Evolutionary conservation across 2,888 invertebrate species (phyloP), one percentile per base, ranked within the genome.

Genomic region (Endotricha flammealis): DNA sequence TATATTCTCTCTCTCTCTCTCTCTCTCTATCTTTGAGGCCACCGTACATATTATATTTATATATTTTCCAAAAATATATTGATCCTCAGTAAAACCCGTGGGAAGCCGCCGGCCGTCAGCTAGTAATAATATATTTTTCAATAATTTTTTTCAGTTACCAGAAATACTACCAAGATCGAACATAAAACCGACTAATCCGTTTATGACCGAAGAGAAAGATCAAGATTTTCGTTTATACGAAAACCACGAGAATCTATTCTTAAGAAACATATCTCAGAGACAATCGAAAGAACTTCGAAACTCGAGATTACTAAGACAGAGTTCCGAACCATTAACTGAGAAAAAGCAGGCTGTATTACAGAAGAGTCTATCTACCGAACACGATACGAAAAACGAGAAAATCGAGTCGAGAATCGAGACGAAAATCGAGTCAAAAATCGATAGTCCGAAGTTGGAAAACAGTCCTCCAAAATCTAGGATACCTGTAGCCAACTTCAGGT

Each of bases 401-500:
- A 41, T 50, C 2, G 66, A 64, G 0, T 64, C 45, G 3, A 66
- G 57, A 23, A 41, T 56, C 2, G 67, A 63, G 25, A n/a, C n/a
- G 1, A 62, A 48, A 6, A 41, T 50, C 2, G 66, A 64, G 0
- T 64, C 45, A 4, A 66, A 58, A 23, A 41, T 56, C 2, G 67
- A 63, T n/a, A n/a, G n/a, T n/a, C n/a, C n/a, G n/a, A n/a, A n/a
- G n/a, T n/a, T n/a, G n/a, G n/a, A n/a, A 24, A 64, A 64, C 20
- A 75, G 75, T 28, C 75, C 75, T 0, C 75, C 75, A 0, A 73
- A 74, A 42, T 81, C 80, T 0, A 53, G 87, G 20, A 87, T 87
- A 36, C 87, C 87, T 0, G 78, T 87, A 0, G 81, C 87, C 1
- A 87, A 81, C 39, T 87, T 87, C 48, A 56, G 79, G 4, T 87